A percentile compares a stretch with the other conserved stretches of the same genome.
Conservation (phyloP, 1,140 invertebrate genomes). For the Babylonia areolata region DNA sequence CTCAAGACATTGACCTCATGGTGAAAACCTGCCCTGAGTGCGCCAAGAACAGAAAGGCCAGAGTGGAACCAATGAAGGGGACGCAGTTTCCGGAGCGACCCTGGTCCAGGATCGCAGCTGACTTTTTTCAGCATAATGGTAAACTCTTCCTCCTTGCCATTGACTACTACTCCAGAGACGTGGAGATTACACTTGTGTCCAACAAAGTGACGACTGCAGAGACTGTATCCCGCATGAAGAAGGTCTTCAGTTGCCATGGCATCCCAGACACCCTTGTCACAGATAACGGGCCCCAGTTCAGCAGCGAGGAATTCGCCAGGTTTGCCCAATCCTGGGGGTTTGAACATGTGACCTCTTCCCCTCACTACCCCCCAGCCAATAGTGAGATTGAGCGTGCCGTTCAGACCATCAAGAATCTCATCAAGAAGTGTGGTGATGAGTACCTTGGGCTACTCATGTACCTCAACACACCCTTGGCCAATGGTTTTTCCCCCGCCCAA, state of each 20-base stretch:
- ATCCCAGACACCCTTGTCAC: slow-evolving; percentile 39
- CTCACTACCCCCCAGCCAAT: background rate
- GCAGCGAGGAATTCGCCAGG: background rate
- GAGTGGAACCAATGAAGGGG: slow-evolving; percentile 39
- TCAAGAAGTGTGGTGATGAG: background rate
- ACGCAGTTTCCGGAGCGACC: slow-evolving; percentile 41
- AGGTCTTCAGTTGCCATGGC: no score
- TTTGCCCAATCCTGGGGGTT: background rate
- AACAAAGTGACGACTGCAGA: no score
- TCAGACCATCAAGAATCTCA: no score
- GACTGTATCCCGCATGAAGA: no score
- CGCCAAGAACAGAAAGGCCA: slow-evolving; percentile 16
- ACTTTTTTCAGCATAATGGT: slow-evolving; percentile 37
- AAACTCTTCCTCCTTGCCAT: no score
- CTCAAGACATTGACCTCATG: slow-evolving; percentile 19
- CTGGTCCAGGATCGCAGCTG: slow-evolving; percentile 38
- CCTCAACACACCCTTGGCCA: background rate
- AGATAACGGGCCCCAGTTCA: background rate
- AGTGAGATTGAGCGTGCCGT: no score
- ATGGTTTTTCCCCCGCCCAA: background rate
- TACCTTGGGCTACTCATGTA: background rate
- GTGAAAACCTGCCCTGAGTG: slow-evolving; percentile 44
- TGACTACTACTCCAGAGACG: no score
- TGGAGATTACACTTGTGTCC: no score
- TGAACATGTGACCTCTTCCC: background rate